phyloP scores from a whole-genome alignment of 2,113 vertebrate species.

The Pterocles orientalis region DNA sequence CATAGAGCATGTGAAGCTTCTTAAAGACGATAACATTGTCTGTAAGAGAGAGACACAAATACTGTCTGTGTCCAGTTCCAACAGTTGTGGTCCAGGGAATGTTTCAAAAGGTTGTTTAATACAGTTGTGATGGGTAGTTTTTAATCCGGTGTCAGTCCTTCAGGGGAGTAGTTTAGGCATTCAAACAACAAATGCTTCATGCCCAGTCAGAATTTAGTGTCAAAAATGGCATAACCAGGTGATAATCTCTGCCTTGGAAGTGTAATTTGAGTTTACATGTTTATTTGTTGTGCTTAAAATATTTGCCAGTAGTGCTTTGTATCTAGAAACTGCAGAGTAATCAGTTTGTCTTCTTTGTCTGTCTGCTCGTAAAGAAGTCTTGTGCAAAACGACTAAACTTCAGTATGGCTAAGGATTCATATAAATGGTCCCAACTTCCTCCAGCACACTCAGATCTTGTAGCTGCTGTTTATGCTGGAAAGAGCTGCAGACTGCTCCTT shows the following conservation, averaged over 20 bases:
- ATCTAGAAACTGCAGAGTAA: not conserved
- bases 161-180: not conserved
- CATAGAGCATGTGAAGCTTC: not conserved
- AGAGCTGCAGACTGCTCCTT: not conserved
- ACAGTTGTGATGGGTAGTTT: not conserved
- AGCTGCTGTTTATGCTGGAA: not conserved
- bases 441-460: not conserved
- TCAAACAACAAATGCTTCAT: not conserved
- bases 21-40: not conserved
- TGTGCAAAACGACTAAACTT: not conserved
- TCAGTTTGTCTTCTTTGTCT: not conserved
- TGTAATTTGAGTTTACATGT: not conserved
- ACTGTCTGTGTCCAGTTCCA: not conserved
- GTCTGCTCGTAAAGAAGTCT: not conserved
- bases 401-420: not conserved
- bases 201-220: not conserved
- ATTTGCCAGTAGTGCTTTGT: not conserved
- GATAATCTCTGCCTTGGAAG: not conserved
- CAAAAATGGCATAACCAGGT: not conserved
- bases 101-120: not conserved
- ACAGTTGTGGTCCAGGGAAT: not conserved
- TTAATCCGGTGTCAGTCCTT: not conserved
- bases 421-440: not conserved
- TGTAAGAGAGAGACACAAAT: not conserved
- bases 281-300: not conserved